These are phyloP conservation scores for Ranitomeya imitator DNA, from an alignment of 2,113 vertebrate species.

Conservation along the genomic window DNA sequence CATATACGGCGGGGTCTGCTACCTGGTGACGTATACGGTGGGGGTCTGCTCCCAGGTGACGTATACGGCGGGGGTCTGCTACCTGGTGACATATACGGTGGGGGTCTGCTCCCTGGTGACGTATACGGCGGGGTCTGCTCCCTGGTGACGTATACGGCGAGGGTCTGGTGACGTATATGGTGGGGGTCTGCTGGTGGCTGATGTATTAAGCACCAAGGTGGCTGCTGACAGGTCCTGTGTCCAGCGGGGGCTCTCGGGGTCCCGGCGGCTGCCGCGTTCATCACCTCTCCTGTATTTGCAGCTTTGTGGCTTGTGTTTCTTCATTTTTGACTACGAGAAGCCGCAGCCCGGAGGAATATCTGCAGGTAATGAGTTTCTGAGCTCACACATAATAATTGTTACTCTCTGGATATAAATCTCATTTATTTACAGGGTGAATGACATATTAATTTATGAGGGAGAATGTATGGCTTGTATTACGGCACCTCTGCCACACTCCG, in stretches of 20 bases:
- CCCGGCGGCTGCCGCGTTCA: not conserved
- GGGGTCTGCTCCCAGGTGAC: no score
- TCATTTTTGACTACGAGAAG: not conserved
- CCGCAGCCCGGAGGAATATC: conserved; percentile 15
- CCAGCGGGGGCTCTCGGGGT: not conserved
- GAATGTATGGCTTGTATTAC: conserved; percentile 33
- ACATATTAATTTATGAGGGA: conserved; percentile 54
- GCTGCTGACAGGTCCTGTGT: no score
- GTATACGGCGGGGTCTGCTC: no score
- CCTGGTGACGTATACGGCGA: no score
- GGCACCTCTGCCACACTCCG: not conserved
- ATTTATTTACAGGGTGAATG: conserved; percentile 50
- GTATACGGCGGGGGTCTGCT: no score
- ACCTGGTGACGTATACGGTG: no score
- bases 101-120: no score
- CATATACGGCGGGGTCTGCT: no score
- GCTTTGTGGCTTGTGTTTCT: not conserved
- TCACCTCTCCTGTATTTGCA: not conserved
- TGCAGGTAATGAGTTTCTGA: conserved; percentile 39
- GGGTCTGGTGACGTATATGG: not conserved
- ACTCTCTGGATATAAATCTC: conserved; percentile 27
- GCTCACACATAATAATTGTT: conserved; percentile 40
- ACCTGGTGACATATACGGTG: no score
- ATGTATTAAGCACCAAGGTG: no score
- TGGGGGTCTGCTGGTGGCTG: no score